phyloP scores from a whole-genome alignment of 2,888 invertebrate species.

The Pristionchus exspectatus region DNA sequence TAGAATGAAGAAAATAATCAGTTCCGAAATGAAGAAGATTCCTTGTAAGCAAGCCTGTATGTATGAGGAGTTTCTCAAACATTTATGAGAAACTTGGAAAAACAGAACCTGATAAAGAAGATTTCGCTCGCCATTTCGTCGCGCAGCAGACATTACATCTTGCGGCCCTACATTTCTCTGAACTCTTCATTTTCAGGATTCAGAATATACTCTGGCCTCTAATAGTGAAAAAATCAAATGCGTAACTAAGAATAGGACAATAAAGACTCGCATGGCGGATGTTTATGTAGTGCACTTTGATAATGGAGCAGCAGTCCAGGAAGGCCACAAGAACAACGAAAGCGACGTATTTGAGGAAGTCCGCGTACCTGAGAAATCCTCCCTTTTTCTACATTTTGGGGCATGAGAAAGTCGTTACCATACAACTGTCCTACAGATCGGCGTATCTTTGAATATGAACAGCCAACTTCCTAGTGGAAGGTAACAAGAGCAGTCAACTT shows the following conservation, averaged over 20 bases:
- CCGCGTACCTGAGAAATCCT: not conserved
- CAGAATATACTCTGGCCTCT: no score
- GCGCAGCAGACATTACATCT: not conserved
- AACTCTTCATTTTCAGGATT: not conserved
- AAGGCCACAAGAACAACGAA: not conserved
- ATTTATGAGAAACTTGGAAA: no score
- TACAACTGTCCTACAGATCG: not conserved
- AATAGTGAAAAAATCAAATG: no score
- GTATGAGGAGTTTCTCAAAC: no score
- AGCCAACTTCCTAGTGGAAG: not conserved
- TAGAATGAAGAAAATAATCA: not conserved
- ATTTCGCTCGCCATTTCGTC: not conserved
- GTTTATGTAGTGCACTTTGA: not conserved
- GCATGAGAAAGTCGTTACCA: not conserved
- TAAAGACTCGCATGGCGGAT: not conserved
- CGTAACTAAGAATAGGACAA: no score
- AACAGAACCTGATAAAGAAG: not conserved
- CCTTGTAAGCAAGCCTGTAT: constrained; percentile 58
- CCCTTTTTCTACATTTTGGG: not conserved
- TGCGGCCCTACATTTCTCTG: not conserved
- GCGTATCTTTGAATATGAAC: not conserved
- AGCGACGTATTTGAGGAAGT: not conserved
- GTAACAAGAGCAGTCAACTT: not conserved
- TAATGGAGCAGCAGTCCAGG: not conserved
- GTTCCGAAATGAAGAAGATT: not conserved